Percentiles rank a stretch among this genome's conserved stretches.
phyloP scores from a whole-genome alignment of 2,888 invertebrate species.

The Luperina nickerlii region DNA sequence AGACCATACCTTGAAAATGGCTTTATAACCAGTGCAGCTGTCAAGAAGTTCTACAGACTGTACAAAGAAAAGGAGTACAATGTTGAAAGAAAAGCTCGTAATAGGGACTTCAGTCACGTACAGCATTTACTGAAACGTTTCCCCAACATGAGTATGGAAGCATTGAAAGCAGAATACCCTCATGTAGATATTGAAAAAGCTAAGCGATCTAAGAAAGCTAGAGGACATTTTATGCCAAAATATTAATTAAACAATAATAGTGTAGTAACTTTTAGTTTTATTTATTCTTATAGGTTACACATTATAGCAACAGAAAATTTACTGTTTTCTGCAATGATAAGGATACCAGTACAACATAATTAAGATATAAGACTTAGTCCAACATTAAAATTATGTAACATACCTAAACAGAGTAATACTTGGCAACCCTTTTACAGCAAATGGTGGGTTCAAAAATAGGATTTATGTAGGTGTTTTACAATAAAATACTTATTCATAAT shows the following conservation, averaged over 20 bases:
- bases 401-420: background rate
- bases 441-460: conserved; percentile 1
- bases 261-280: conserved; percentile 46
- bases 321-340: background rate
- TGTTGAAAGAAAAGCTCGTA: conserved; percentile 89
- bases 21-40: conserved; percentile 89
- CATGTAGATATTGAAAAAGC: conserved; percentile 93
- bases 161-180: conserved; percentile 93
- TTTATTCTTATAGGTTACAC: conserved; percentile 20
- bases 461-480: background rate
- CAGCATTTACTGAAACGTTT: conserved; percentile 93
- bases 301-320: conserved; percentile 3
- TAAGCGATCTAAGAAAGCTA: conserved; percentile 88
- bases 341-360: conserved; percentile 5
- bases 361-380: background rate
- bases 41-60: conserved; percentile 88
- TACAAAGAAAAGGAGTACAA: conserved; percentile 92
- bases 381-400: conserved; percentile 7
- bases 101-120: conserved; percentile 92
- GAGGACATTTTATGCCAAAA: conserved; percentile 91
- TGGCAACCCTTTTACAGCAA: too few relatives aligned
- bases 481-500: background rate
- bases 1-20: conserved; percentile 90
- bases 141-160: conserved; percentile 93
- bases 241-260: conserved; percentile 72